Base-by-base conservation (phyloP, 2,113 vertebrate genomes). In the Rhadina sibilatrix region DNA sequence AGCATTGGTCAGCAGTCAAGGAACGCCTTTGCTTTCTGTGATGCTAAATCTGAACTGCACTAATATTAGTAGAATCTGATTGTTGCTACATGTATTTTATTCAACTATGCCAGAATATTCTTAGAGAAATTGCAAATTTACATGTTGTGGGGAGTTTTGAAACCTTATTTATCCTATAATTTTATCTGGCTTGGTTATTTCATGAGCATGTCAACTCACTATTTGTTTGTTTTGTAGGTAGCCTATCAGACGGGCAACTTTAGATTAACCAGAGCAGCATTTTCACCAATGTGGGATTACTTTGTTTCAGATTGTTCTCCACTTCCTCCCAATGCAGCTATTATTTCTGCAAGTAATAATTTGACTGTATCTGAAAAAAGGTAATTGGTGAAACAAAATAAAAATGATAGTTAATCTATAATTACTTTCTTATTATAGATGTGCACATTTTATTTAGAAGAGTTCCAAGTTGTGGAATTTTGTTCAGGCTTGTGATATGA, bases 241-340 rank as follows among this genome's bases (percentile, higher is more conserved):
- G 98, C 99, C 64, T 99, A 99, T 97, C 98, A 99, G 96, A 98
- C 97, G 35, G 97, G 98, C 50, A 97, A 98, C 85, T 98, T 98
- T 85, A 72, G 90, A 15, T 27, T 99, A 87, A 97, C 98, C 74
- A 99, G 98, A 97, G 98, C 95, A 97, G 98, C 98, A 44, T 99
- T 99, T 97, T 97, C 96, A 47, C 97, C 98, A 30, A 60, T 99
- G 66, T 99, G 99, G 99, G 97, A 98, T 92, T 98, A 99, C 97
- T 99, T 98, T 95, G 98, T 98, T 54, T 88, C 93, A 65, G 66
- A 94, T 11, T 80, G 97, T 56, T 52, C 24, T 92, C 59, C 69
- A 12, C 37, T 54, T 18, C 52, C 88, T 93, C 52, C 87, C 88
- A 89, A 93, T 20, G 52, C 91, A 66, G 76, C 94, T 33, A 37